A percentile compares a stretch with the other conserved stretches of the same genome.
Conservation (phyloP, 1,140 invertebrate genomes). For the Gerris buenoi region DNA sequence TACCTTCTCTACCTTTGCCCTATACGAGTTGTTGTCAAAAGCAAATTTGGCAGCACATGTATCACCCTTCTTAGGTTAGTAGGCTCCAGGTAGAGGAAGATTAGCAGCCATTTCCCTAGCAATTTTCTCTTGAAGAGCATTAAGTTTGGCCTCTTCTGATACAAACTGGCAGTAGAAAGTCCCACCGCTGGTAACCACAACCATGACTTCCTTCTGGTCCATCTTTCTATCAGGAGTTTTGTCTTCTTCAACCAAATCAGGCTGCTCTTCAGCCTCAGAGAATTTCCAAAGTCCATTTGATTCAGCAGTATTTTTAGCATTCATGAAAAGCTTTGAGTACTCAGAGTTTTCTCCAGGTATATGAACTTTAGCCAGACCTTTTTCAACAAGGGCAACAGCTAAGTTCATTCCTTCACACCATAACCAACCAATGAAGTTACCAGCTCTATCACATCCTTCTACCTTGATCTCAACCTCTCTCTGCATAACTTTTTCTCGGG, state of each 20-base stretch:
- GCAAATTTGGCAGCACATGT: conserved; percentile 80
- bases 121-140: conserved; percentile 68
- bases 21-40: conserved; percentile 76
- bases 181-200: conserved; percentile 72
- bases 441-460: conserved; percentile 85
- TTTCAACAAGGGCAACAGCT: conserved; percentile 75
- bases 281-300: conserved; percentile 65
- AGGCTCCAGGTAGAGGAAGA: conserved; percentile 72
- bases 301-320: conserved; percentile 84
- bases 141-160: conserved; percentile 68
- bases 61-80: conserved; percentile 65
- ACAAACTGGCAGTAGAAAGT: conserved; percentile 81
- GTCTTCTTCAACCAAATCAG: conserved; percentile 38
- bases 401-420: conserved; percentile 73
- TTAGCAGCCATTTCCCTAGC: conserved; percentile 70
- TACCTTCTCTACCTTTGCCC: conserved; percentile 81
- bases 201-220: conserved; percentile 73
- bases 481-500: conserved; percentile 77
- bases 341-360: conserved; percentile 77
- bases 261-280: conserved; percentile 42
- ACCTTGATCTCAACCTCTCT: conserved; percentile 84
- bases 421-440: conserved; percentile 93
- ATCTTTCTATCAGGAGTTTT: conserved; percentile 56
- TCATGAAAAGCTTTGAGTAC: conserved; percentile 56
- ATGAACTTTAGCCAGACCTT: conserved; percentile 83